Base-by-base conservation (phyloP, 1,140 invertebrate genomes). In the Drosophila hydei region DNA sequence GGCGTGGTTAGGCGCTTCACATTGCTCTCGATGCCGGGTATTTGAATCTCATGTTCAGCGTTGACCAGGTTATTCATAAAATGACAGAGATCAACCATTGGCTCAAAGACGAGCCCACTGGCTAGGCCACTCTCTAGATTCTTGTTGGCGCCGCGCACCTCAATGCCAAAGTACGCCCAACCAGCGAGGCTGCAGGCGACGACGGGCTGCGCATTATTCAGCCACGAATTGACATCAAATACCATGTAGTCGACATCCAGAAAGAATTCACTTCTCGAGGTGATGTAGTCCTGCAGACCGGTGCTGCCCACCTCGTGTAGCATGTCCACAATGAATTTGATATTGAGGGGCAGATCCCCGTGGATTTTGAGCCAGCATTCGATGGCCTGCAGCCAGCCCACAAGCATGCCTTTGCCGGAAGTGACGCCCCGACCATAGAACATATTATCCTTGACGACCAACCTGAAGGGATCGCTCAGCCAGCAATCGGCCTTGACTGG, bases 371-470 rank as follows among this genome's bases (percentile, higher is more conserved):
- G 21, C 74, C 73, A 76, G 8, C 42, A 25, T 0, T 68, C 59
- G 14, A 78, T 55, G 27, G 73, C 73, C 9, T 72, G 63, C 1
- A 78, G 16, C 76, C 76, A 78, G 25, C 76, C 54, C 1, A 73
- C n/a, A 0, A 65, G 4, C 63, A 71, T 72, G 2, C 76, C 76
- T 43, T 78, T 78, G n/a, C 76, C 76, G 9, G 43, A 42, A n/a
- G 42, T 45, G 1, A 78, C 76, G 2, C 76, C 76, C 2, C 76
- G 69, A 1, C 76, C 76, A 14, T 72, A 76, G 18, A 72, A 12
- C 4, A 42, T 0, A 0, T 55, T 59, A 0, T 76, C 59, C 4
- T 6, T 30, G 0, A 16, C 0, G 4, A n/a, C 14, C 14, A 73
- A 11, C 12, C 38, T 18, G 18, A 68, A 76, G 7, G 76, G 76